Conservation (phyloP, 2,797 vertebrate genomes). For the Gymnopithys bicolor region DNA sequence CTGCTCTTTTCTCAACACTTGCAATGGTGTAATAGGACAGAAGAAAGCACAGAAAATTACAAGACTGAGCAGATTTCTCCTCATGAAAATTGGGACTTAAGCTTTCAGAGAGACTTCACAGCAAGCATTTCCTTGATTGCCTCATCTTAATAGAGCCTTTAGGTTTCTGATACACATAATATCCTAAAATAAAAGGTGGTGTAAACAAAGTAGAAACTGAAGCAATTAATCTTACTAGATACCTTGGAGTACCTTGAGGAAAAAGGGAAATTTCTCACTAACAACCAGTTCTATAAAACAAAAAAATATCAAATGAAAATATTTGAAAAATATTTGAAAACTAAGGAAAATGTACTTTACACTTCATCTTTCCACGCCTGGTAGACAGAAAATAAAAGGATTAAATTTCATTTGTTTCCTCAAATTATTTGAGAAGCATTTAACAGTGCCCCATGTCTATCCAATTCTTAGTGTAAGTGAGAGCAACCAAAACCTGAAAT, state of each 20-base stretch:
- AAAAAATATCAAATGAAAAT: not conserved
- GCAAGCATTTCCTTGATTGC: not conserved
- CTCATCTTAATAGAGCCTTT: not conserved
- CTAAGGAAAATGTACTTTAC: not conserved
- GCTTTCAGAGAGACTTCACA: not conserved
- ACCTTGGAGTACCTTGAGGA: not conserved
- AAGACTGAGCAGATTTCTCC: not conserved
- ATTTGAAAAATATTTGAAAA: not conserved
- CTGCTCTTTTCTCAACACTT: not conserved
- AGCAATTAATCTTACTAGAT: not conserved
- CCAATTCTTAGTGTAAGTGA: not conserved
- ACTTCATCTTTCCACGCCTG: not conserved
- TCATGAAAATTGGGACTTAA: not conserved
- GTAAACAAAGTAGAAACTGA: not conserved
- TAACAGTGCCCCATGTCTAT: not conserved
- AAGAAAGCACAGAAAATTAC: not conserved
- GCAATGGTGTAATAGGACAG: not conserved
- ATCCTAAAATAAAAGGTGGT: not conserved
- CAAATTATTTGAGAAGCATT: not conserved
- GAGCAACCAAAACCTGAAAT: not conserved
- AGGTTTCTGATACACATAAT: not conserved
- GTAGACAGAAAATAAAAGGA: not conserved
- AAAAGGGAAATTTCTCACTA: not conserved
- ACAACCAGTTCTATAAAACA: not conserved
- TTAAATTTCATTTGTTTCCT: not conserved